Percentiles rank a stretch among this genome's conserved stretches.
Evolutionary conservation across 2,888 invertebrate species (phyloP).

Genomic region (Endomychus coccineus): DNA sequence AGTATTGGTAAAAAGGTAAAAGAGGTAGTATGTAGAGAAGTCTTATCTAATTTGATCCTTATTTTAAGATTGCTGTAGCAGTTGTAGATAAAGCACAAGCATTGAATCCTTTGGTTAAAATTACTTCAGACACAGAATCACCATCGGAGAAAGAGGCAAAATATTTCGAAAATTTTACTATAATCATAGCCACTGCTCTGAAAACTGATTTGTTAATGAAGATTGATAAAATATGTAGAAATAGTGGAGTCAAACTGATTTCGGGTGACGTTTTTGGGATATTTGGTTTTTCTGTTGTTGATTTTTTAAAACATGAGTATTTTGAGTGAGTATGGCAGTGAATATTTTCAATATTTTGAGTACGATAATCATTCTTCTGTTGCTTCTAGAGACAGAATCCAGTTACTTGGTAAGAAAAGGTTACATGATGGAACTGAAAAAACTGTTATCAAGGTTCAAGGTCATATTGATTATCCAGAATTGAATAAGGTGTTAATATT

Average conservation of each 20-base stretch:
- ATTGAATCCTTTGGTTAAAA: constrained; percentile 89
- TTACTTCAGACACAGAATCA: constrained; percentile 58
- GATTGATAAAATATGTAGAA: constrained; percentile 69
- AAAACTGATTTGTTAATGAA: constrained; percentile 62
- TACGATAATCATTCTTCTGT: background rate
- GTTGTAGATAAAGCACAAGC: constrained; percentile 71
- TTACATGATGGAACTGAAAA: constrained; percentile 54
- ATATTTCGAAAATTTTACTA: constrained; percentile 71
- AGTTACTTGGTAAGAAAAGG: constrained; percentile 46
- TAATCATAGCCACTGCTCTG: constrained; percentile 75
- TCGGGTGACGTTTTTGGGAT: constrained; percentile 90
- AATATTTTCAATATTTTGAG: background rate
- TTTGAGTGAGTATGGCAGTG: constrained; percentile 56
- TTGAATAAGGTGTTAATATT: constrained; percentile 59
- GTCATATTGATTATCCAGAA: constrained; percentile 55
- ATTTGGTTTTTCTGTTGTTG: constrained; percentile 86
- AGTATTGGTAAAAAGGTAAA: constrained; percentile 70
- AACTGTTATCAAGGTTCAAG: constrained; percentile 51
- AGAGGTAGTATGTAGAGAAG: constrained; percentile 11
- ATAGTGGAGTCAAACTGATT: constrained; percentile 72
- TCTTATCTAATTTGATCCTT: no score
- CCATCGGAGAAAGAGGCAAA: constrained; percentile 60
- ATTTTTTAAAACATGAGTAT: constrained; percentile 77
- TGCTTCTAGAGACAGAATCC: constrained; percentile 46
- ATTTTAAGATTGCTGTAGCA: constrained; percentile 69